Conservation (phyloP, 2,888 invertebrate species). For the Coremacera marginata region DNA sequence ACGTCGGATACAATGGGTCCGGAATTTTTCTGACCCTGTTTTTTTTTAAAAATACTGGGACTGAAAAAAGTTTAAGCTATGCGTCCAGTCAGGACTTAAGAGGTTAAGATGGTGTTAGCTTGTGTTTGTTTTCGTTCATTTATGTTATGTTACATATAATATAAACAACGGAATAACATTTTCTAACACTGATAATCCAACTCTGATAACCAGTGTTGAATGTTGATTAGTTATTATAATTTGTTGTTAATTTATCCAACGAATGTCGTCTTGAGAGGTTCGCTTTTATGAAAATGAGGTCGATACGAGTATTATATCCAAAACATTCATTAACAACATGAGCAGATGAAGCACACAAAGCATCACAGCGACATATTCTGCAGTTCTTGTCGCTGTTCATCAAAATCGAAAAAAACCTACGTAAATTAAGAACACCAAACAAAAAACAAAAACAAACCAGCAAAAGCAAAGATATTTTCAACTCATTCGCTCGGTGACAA, state of each 20-base stretch:
- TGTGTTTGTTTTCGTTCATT: too few relatives aligned
- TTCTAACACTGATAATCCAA: too few relatives aligned
- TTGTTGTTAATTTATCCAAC: constrained; percentile 30
- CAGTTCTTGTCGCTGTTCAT: constrained; percentile 26
- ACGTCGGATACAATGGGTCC: too few relatives aligned
- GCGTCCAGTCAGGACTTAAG: too few relatives aligned
- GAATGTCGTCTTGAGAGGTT: not conserved
- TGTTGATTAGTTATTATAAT: constrained; percentile 33
- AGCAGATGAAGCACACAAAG: not conserved
- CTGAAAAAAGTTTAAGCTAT: too few relatives aligned
- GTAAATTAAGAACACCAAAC: constrained; percentile 14
- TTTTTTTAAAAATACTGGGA: too few relatives aligned
- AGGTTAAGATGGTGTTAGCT: too few relatives aligned
- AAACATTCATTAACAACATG: not conserved
- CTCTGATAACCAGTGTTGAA: too few relatives aligned
- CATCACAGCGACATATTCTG: not conserved
- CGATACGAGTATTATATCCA: constrained; percentile 15
- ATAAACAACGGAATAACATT: too few relatives aligned
- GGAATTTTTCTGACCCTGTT: too few relatives aligned
- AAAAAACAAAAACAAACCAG: not conserved
- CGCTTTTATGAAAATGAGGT: constrained; percentile 29
- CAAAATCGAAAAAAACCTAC: constrained; percentile 17
- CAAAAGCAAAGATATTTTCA: constrained; percentile 19
- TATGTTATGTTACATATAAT: not conserved
- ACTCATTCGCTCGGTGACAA: constrained; percentile 54